These are phyloP conservation scores for Oenanthe melanoleuca DNA, from an alignment of 2,113 vertebrate species.

Conservation along the genomic window DNA sequence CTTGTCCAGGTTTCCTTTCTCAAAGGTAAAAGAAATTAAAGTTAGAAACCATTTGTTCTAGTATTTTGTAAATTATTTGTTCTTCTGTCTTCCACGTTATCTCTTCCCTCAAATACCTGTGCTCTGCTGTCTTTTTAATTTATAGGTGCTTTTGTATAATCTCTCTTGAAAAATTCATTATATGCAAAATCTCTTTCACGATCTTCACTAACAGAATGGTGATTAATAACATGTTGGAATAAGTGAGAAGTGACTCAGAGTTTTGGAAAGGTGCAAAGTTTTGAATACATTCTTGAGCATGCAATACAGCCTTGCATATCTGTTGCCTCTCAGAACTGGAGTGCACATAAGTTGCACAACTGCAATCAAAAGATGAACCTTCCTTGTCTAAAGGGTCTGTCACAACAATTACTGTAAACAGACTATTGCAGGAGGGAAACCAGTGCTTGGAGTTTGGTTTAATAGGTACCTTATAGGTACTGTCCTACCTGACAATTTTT, in stretches of 20 bases:
- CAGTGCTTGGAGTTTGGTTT: background rate
- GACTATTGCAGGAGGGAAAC: background rate
- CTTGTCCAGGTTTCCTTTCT: background rate
- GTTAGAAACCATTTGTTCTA: background rate
- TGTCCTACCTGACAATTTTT: background rate
- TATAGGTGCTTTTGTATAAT: background rate
- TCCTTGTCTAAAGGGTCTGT: background rate
- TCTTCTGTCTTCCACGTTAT: background rate
- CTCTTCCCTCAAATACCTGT: background rate
- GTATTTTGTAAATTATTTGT: background rate
- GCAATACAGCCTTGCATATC: background rate
- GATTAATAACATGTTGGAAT: background rate
- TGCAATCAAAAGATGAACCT: background rate
- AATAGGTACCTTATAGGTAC: background rate
- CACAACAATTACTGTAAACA: background rate
- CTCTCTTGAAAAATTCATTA: background rate
- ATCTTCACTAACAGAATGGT: background rate
- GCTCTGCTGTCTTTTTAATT: background rate
- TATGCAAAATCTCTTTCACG: background rate
- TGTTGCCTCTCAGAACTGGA: background rate
- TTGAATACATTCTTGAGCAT: background rate
- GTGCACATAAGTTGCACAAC: background rate
- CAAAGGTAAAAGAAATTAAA: background rate
- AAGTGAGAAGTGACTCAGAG: background rate
- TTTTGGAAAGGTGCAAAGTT: background rate